A percentile compares a stretch with the other conserved stretches of the same genome.
Conservation (phyloP, 2,797 vertebrate genomes). For the Anguilla pacifica region DNA sequence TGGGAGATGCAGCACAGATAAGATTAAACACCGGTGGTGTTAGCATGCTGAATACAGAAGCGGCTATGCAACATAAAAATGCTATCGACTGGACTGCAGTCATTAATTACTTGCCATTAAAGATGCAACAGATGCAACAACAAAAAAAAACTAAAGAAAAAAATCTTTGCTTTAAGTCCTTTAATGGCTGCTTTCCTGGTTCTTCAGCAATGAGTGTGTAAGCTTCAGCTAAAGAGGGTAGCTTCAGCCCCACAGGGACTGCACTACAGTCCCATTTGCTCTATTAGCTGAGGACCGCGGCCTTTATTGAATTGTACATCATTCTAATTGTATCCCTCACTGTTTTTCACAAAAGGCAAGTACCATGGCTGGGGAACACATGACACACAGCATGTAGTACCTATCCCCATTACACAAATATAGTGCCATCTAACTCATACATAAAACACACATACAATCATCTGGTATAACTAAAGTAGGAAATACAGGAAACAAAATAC, state of each 20-base stretch:
- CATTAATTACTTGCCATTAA: not conserved
- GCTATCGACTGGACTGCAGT: not conserved
- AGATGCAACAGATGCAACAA: not conserved
- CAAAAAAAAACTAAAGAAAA: not conserved
- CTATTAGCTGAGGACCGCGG: not conserved
- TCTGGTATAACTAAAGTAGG: not conserved
- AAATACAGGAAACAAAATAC: not conserved
- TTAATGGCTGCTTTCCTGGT: not conserved
- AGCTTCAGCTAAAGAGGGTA: not conserved
- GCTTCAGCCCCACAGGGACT: not conserved
- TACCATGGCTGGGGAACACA: not conserved
- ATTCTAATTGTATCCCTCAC: not conserved
- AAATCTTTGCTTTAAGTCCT: not conserved
- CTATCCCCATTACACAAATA: not conserved
- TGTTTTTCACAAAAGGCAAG: not conserved
- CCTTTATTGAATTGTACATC: not conserved
- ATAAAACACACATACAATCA: not conserved
- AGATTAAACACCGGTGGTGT: not conserved
- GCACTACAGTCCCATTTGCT: not conserved
- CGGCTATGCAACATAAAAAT: not conserved
- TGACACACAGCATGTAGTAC: not conserved
- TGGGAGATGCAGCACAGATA: slow-evolving; percentile 48
- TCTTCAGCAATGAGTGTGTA: not conserved
- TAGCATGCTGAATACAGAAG: no score
- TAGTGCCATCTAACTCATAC: not conserved